Evolutionary conservation across 2,888 invertebrate genomes (phyloP).

Genomic region (Drosophila mettleri): DNA sequence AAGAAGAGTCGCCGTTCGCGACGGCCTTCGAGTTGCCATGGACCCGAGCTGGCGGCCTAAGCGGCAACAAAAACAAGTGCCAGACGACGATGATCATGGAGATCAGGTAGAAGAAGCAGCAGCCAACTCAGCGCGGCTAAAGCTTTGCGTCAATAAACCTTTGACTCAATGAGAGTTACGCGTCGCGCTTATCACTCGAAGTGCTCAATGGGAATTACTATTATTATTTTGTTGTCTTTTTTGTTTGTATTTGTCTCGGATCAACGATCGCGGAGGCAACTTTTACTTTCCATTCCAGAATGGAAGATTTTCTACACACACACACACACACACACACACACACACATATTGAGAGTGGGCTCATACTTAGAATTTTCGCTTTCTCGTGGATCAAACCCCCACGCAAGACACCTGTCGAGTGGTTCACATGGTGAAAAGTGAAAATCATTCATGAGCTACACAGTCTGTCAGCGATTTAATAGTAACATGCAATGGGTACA

Average conservation of each 20-base stretch:
- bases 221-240: constrained; percentile 18
- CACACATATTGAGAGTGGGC: constrained; percentile 26
- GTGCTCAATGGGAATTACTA: constrained; percentile 47
- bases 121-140: constrained; percentile 20
- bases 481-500: constrained; percentile 11
- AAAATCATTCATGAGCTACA: constrained; percentile 44
- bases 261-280: constrained; percentile 60
- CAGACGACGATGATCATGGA: constrained; percentile 42
- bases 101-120: constrained; percentile 31
- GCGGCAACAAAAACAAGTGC: constrained; percentile 60
- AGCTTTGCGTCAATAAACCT: constrained; percentile 74
- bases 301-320: constrained; percentile 33
- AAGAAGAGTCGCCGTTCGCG: constrained; percentile 34
- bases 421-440: constrained; percentile 48
- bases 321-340: constrained; percentile 40
- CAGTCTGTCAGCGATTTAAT: constrained; percentile 8
- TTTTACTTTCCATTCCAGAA: constrained; percentile 77
- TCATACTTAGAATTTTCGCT: constrained; percentile 64
- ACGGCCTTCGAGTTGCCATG: constrained; percentile 74
- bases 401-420: constrained; percentile 32
- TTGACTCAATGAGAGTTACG: constrained; percentile 67
- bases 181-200: constrained; percentile 59
- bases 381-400: constrained; percentile 24
- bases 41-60: constrained; percentile 44
- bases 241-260: constrained; percentile 27